These are phyloP conservation scores for Saccopteryx leptura DNA, from an alignment of 2,113 vertebrate species.

Conservation along the genomic window DNA sequence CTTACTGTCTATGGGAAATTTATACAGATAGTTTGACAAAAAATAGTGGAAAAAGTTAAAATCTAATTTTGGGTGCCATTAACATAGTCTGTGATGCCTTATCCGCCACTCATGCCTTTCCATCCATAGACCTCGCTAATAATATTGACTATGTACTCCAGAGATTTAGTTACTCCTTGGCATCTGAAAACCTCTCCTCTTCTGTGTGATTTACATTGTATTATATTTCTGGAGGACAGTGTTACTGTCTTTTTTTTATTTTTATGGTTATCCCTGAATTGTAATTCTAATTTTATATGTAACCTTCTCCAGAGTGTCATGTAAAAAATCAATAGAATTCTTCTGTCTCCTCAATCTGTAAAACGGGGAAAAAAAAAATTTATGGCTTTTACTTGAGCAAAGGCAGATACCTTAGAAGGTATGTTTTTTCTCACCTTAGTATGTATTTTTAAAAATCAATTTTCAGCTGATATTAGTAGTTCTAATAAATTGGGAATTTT, in stretches of 20 bases:
- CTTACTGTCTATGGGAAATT: neutral
- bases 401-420: neutral
- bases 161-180: neutral
- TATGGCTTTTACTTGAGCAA: neutral
- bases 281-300: neutral
- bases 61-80: neutral
- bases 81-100: neutral
- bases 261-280: neutral
- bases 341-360: neutral
- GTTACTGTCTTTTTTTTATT: neutral
- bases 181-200: fast-evolving
- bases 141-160: fast-evolving
- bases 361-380: neutral
- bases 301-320: neutral
- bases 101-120: fast-evolving
- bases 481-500: neutral
- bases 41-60: neutral
- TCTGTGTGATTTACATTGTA: neutral
- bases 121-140: fast-evolving
- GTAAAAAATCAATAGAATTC: neutral
- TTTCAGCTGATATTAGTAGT: neutral
- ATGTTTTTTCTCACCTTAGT: neutral
- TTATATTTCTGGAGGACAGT: neutral
- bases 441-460: neutral
- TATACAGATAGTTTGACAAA: neutral